phyloP scores from a whole-genome alignment of 1,140 invertebrate species.

The Ganaspis sp. region DNA sequence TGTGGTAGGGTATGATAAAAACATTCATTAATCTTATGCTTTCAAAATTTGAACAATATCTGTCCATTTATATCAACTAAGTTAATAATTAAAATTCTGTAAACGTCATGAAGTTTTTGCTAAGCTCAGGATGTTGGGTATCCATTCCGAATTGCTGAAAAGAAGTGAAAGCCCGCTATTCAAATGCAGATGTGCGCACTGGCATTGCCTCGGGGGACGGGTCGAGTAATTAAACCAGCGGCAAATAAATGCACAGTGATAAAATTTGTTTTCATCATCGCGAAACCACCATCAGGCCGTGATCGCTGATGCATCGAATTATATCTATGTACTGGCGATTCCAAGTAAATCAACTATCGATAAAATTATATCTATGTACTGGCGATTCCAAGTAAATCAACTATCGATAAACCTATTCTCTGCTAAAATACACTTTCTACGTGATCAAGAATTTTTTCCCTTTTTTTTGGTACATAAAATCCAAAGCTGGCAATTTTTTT shows the following conservation, averaged over 20 bases:
- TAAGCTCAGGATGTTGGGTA: background rate
- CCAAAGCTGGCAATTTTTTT: no score
- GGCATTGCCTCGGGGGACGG: background rate
- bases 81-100: background rate
- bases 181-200: background rate
- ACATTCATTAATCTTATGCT: background rate
- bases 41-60: background rate
- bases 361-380: background rate
- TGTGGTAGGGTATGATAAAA: background rate
- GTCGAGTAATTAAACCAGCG: constrained; percentile 17
- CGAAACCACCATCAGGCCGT: background rate
- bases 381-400: background rate
- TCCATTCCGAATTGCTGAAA: background rate
- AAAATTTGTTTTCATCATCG: constrained; percentile 24
- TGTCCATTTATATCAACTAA: background rate
- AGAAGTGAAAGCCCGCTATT: background rate
- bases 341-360: background rate
- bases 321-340: background rate
- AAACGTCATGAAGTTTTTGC: background rate
- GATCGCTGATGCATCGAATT: constrained; percentile 3
- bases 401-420: no score
- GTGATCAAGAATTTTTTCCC: no score
- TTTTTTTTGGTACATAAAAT: no score
- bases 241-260: constrained; percentile 23
- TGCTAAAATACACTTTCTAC: no score